Evolutionary conservation across 2,888 invertebrate species (phyloP).

Genomic region (Pseudococcus longispinus): DNA sequence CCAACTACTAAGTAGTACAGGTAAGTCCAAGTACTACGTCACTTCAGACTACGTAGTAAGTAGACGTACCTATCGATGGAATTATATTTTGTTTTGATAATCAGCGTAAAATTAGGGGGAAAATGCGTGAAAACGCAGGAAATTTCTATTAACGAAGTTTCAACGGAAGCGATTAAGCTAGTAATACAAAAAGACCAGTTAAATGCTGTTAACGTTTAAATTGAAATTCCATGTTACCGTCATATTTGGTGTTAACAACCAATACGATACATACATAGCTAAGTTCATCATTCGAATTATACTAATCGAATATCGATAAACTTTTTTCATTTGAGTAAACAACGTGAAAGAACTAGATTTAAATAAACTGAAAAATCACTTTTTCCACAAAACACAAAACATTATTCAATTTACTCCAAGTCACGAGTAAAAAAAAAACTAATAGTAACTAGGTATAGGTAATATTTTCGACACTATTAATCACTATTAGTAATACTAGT

Average conservation of each 20-base stretch:
- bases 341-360: neutral
- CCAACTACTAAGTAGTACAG: too few relatives aligned
- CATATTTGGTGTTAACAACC: conserved; percentile 5
- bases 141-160: neutral
- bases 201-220: conserved; percentile 3
- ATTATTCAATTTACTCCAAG: neutral
- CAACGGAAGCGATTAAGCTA: neutral
- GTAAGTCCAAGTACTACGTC: too few relatives aligned
- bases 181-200: neutral
- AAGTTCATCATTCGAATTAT: conserved; percentile 16
- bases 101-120: neutral
- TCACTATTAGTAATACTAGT: too few relatives aligned
- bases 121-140: neutral
- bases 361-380: neutral
- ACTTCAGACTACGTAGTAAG: neutral
- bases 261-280: neutral
- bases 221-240: conserved; percentile 1
- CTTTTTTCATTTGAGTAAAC: neutral
- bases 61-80: neutral
- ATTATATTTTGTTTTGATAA: too few relatives aligned
- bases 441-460: too few relatives aligned
- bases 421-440: too few relatives aligned
- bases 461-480: too few relatives aligned
- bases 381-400: neutral
- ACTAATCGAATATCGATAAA: too few relatives aligned